Base-by-base conservation (phyloP, 2,113 vertebrate genomes). In the Struthio camelus region DNA sequence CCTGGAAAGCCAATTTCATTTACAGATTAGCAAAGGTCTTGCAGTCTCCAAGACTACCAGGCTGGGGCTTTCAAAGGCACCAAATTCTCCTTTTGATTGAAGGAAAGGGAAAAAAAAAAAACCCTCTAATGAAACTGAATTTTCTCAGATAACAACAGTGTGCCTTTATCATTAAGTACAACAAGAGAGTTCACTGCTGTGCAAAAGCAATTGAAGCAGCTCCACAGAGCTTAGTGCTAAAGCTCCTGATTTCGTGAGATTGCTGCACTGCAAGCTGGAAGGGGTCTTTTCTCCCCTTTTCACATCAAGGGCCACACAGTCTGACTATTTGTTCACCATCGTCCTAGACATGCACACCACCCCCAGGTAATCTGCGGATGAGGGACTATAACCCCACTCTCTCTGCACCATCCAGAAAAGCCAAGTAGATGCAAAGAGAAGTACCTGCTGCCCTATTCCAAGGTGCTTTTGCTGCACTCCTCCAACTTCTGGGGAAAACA, bases 101-200 rank as follows among this genome's bases (percentile, higher is more conserved):
- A 94, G n/a, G 32, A 95, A 70, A 38, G 71, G 38, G 53, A 94
- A 79, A 59, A 42, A 0, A 0, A 53, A 94, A 76, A 61, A 44
- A 0, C 0, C 6, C 38, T 40, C 10, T 30, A 85, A 70, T 1
- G 1, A 85, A 72, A 19, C 19, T 56, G 11, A 78, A 34, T 18
- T 48, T 42, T 36, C 51, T 71, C 65, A 38, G 61, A 88, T 51
- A 88, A n/a, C 42, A 62, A 75, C 23, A 24, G n/a, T 4, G 14
- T 40, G 44, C 50, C 36, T 88, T 70, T 58, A 64, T 58, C 40
- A 40, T 16, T 56, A 71, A 58, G 30, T 32, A 46, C 20, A 54
- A 48, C 12, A 42, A 32, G 23, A 53, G 34, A 75, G n/a, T 30
- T 77, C 77, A 92, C 8, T 5, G 15, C 40, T 84, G 28, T 58